These are phyloP conservation scores for Ametastegia equiseti DNA, from an alignment of 2,888 invertebrate species.

Conservation along the genomic window DNA sequence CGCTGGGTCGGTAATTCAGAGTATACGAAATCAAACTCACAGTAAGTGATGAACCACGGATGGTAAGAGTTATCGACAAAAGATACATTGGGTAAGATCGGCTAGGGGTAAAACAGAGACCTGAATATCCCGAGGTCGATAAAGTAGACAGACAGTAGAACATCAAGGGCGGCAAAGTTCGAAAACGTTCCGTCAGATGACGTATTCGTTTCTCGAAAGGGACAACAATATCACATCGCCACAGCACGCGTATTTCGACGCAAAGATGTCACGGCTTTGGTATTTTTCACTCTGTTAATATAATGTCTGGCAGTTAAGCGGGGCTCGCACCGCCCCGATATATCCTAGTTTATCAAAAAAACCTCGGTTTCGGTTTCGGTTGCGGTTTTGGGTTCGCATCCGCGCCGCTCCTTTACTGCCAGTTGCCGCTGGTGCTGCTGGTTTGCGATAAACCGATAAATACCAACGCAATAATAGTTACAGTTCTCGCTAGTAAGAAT, in stretches of 20 bases:
- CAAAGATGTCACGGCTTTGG: constrained; percentile 8
- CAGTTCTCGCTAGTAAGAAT: constrained; percentile 59
- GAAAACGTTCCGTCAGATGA: constrained; percentile 4
- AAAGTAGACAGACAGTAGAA: not conserved
- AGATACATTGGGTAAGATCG: too few relatives aligned
- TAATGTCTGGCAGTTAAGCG: not conserved
- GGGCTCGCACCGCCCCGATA: not conserved
- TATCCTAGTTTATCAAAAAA: not conserved
- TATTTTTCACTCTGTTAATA: not conserved
- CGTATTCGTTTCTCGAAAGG: not conserved
- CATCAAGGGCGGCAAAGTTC: constrained; percentile 24
- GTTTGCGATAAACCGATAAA: not conserved
- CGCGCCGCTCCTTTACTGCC: not conserved
- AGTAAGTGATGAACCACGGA: too few relatives aligned
- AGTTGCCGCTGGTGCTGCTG: not conserved
- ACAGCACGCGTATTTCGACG: constrained; percentile 2
- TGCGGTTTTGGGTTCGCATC: not conserved
- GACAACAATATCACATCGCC: not conserved
- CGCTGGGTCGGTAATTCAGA: not conserved
- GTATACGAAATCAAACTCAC: too few relatives aligned
- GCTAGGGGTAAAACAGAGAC: too few relatives aligned
- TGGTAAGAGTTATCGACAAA: too few relatives aligned
- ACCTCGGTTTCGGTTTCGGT: not conserved
- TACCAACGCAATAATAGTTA: constrained; percentile 13
- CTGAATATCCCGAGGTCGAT: too few relatives aligned